Base-by-base conservation (phyloP, 2,113 vertebrate genomes). In the Microcebus ravelobensis region DNA sequence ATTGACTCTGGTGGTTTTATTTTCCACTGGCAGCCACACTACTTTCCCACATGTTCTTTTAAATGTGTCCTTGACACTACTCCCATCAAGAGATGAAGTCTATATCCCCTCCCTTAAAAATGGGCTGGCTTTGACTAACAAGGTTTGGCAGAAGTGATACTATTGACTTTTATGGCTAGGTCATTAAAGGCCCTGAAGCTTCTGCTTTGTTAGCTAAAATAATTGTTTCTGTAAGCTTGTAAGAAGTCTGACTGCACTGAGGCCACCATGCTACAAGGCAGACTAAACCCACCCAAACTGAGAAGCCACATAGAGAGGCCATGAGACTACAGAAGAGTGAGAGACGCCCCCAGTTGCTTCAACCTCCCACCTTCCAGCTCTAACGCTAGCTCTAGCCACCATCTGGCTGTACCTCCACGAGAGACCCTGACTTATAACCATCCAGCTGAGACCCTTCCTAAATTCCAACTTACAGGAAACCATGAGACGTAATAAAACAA, bases 191-290 rank as follows among this genome's bases (percentile, higher is more conserved):
- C 61, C n/a, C 6, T 31, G 21, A 91, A 82, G 4, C 20, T 79
- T 76, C 70, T 77, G 61, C 55, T 86, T 91, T 73, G 17, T 89
- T 91, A 36, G 70, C 17, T 36, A 20, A 96, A 94, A 65, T 67
- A 9, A 8, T 94, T 61, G 48, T 63, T 65, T 50, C 70, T 87
- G 5, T 39, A 87, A 71, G 13, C 25, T 48, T 68, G 4, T 31
- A 81, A 20, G 52, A 92, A 85, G 9, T 39, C 34, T 59, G 31
- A 18, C 29, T 52, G 13, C 27, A 50, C 48, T n/a, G 65, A 93
- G 57, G 57, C 27, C 29, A 20, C 63, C 45, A n/a, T 70, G 55
- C 23, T 74, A 39, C 61, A 42, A 91, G 39, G 34, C 79, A 90
- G 3, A 15, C 34, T 57, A 91, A 70, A 67, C 34, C n/a, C 10